These are phyloP conservation scores for Brachionus rotundiformis DNA, from an alignment of 1,140 invertebrate genomes.

Conservation along the genomic window DNA sequence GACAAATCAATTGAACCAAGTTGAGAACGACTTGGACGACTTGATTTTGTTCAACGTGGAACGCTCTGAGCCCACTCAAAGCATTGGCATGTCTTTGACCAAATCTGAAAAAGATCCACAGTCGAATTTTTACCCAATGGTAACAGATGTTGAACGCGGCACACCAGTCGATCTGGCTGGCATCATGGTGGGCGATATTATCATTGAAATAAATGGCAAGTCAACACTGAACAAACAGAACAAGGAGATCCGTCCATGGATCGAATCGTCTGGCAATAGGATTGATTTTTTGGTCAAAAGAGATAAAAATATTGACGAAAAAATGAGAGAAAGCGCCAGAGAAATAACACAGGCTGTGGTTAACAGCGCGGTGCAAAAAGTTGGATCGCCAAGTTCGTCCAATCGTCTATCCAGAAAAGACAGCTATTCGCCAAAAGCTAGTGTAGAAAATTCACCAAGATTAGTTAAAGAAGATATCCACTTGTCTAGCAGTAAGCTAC, in stretches of 20 bases:
- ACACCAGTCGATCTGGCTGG: conserved; percentile 20
- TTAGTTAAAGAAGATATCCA: not conserved
- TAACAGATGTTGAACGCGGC: not conserved
- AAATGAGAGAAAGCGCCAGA: not conserved
- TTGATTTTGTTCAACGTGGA: not conserved
- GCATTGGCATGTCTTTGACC: conserved; percentile 42
- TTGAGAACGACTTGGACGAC: not conserved
- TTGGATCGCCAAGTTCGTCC: not conserved
- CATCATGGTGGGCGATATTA: not conserved
- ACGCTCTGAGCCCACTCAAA: not conserved
- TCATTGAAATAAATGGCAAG: conserved; percentile 49
- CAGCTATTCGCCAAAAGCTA: not conserved
- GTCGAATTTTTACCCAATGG: not conserved
- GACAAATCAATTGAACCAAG: not conserved
- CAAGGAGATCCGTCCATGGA: not conserved
- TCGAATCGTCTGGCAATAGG: not conserved
- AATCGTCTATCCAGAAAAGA: conserved; percentile 37
- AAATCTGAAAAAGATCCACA: not conserved
- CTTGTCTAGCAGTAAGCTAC: conserved; percentile 39
- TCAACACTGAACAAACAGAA: not conserved
- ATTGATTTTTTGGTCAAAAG: conserved; percentile 33
- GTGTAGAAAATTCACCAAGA: not conserved
- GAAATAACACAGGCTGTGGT: not conserved
- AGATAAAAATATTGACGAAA: not conserved
- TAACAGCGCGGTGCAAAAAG: not conserved